These are phyloP conservation scores for Parnassius mnemosyne DNA, from an alignment of 2,888 invertebrate species.

Conservation along the genomic window DNA sequence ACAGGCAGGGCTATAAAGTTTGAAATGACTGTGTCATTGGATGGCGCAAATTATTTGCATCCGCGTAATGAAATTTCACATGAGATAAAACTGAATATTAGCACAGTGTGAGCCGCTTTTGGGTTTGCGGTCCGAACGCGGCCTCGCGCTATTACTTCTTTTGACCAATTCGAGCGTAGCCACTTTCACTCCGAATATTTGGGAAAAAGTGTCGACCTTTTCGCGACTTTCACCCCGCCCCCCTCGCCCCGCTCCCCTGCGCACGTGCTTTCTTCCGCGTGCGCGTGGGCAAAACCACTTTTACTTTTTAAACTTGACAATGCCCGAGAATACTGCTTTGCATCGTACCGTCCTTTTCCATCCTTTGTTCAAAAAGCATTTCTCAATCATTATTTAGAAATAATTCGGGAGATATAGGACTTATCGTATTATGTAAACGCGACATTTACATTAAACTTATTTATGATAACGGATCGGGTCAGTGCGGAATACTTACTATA, in stretches of 20 bases:
- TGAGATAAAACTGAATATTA: too few species aligned
- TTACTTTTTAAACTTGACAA: slow-evolving; percentile 67
- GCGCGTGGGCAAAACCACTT: slow-evolving; percentile 59
- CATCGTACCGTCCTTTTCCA: background rate
- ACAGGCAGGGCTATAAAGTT: too few species aligned
- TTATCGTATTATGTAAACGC: slow-evolving; percentile 14
- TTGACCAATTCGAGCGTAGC: slow-evolving; percentile 61
- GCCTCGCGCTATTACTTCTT: slow-evolving; percentile 40
- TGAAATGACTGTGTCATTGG: too few species aligned
- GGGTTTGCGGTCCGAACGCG: slow-evolving; percentile 8
- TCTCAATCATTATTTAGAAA: background rate
- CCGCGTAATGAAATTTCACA: too few species aligned
- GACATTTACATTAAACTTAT: slow-evolving; percentile 21
- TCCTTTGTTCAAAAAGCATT: background rate
- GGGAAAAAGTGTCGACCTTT: slow-evolving; percentile 79
- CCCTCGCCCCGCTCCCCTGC: slow-evolving; percentile 31
- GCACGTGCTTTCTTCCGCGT: slow-evolving; percentile 65
- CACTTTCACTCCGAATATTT: slow-evolving; percentile 79
- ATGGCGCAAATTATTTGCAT: too few species aligned
- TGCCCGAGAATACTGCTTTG: slow-evolving; percentile 18
- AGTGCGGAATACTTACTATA: slow-evolving; percentile 31
- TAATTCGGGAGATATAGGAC: background rate
- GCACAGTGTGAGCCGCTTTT: background rate
- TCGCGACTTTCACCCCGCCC: slow-evolving; percentile 70
- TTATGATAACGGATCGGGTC: slow-evolving; percentile 29